A percentile compares a stretch with the other conserved stretches of the same genome.
Conservation (phyloP, 2,888 invertebrate genomes). For the Oligia latruncula region DNA sequence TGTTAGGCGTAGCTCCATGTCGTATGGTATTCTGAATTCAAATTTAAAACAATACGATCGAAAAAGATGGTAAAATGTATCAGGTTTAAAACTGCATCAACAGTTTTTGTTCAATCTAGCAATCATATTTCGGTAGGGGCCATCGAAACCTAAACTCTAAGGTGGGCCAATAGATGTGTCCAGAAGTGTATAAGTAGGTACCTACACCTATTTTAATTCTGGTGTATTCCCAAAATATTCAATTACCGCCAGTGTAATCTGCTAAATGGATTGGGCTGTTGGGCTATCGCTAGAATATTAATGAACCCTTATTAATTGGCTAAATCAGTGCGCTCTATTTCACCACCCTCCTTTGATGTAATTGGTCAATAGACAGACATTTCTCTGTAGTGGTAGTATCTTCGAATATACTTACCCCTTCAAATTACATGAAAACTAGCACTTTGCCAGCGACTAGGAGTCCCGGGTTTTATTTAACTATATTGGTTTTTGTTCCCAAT, state of each 20-base stretch:
- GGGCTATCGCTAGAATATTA: slow-evolving; percentile 46
- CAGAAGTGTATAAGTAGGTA: neutral
- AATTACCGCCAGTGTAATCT: slow-evolving; percentile 44
- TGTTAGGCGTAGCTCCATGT: too few species aligned
- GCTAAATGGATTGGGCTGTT: slow-evolving; percentile 34
- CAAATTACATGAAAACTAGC: neutral
- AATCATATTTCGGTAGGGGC: too few species aligned
- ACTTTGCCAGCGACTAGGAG: neutral
- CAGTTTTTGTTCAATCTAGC: too few species aligned
- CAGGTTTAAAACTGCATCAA: too few species aligned
- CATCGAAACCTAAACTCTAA: too few species aligned
- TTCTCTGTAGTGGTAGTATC: neutral
- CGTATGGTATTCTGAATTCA: too few species aligned
- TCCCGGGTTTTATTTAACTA: neutral
- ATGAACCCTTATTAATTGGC: slow-evolving; percentile 51
- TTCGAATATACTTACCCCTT: neutral
- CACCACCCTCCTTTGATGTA: slow-evolving; percentile 23
- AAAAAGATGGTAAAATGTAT: too few species aligned
- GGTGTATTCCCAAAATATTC: slow-evolving; percentile 30
- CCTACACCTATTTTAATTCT: neutral
- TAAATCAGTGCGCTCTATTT: slow-evolving; percentile 39
- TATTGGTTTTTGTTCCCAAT: neutral
- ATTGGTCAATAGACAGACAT: slow-evolving; percentile 16
- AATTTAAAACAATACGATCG: too few species aligned
- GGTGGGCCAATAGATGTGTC: too few species aligned